Evolutionary conservation across 2,888 invertebrate genomes (phyloP).

Genomic region (Dione juno): DNA sequence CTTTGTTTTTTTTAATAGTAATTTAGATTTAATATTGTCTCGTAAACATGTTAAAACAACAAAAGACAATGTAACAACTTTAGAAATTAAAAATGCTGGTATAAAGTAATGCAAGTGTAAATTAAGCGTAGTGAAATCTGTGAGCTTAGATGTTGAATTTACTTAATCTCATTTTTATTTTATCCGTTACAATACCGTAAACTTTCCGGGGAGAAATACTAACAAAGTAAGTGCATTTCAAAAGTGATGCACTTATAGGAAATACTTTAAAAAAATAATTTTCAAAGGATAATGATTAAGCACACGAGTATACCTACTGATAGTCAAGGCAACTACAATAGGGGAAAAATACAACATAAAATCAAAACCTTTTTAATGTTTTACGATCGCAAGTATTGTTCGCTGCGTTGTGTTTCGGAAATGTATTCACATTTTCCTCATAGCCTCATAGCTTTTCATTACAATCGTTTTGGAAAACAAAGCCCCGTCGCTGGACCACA

Average conservation of each 20-base stretch:
- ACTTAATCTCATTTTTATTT: too few species aligned
- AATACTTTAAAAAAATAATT: neutral
- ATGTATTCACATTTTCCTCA: constrained; percentile 47
- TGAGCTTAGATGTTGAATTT: too few species aligned
- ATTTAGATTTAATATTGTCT: neutral
- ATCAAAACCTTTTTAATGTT: too few species aligned
- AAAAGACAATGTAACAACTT: neutral
- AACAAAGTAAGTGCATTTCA: too few species aligned
- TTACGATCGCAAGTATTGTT: constrained; percentile 60
- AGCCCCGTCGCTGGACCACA: constrained; percentile 46
- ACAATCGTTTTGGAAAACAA: constrained; percentile 50
- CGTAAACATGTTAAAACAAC: neutral
- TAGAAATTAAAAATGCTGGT: too few species aligned
- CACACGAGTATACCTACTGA: constrained; percentile 25
- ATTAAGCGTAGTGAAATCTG: neutral
- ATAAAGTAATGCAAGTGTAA: neutral
- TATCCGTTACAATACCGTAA: neutral
- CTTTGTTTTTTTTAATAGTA: neutral
- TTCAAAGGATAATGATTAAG: constrained; percentile 1
- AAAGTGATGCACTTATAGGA: neutral
- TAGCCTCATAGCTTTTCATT: constrained; percentile 29
- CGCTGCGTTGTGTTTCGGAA: constrained; percentile 52
- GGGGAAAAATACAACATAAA: constrained; percentile 56
- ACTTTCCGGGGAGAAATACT: neutral
- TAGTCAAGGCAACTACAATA: constrained; percentile 53